Conservation (phyloP, 2,888 invertebrate species). For the Desoria tigrina region DNA sequence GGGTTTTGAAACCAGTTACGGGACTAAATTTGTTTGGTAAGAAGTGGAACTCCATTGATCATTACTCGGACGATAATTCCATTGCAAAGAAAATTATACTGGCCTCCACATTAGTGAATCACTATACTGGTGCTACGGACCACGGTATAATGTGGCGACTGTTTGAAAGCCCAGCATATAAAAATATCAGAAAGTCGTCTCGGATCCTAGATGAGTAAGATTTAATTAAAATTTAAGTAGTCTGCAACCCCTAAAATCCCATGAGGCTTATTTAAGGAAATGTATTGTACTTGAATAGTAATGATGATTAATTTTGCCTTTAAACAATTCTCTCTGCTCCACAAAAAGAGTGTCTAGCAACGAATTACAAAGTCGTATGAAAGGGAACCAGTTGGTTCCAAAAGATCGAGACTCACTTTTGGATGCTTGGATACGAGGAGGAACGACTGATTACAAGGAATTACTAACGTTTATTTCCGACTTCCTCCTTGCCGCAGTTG, state of each 20-base stretch:
- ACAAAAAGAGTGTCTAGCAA: constrained; percentile 22
- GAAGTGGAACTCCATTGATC: constrained; percentile 27
- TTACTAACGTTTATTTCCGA: constrained; percentile 82
- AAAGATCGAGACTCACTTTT: constrained; percentile 59
- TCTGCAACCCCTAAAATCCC: too few species aligned
- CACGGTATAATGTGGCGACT: constrained; percentile 72
- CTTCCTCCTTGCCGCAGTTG: constrained; percentile 80
- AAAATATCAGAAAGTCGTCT: constrained; percentile 68
- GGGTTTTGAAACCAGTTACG: constrained; percentile 22
- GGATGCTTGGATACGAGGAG: constrained; percentile 68
- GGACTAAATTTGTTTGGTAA: constrained; percentile 37
- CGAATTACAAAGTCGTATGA: not conserved
- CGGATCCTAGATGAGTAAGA: constrained; percentile 68
- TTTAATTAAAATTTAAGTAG: constrained; percentile 10
- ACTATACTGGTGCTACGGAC: constrained; percentile 69
- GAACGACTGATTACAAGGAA: constrained; percentile 73
- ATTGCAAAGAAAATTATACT: constrained; percentile 69
- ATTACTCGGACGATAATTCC: constrained; percentile 60
- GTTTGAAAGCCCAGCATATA: constrained; percentile 73
- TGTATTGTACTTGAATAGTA: too few species aligned
- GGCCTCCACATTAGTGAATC: constrained; percentile 73
- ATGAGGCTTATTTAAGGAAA: too few species aligned
- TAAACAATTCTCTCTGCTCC: too few species aligned
- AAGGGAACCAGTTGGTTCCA: not conserved
- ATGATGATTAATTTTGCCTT: too few species aligned